These are phyloP conservation scores for Tapera naevia DNA, from an alignment of 2,797 vertebrate genomes.

Conservation along the genomic window DNA sequence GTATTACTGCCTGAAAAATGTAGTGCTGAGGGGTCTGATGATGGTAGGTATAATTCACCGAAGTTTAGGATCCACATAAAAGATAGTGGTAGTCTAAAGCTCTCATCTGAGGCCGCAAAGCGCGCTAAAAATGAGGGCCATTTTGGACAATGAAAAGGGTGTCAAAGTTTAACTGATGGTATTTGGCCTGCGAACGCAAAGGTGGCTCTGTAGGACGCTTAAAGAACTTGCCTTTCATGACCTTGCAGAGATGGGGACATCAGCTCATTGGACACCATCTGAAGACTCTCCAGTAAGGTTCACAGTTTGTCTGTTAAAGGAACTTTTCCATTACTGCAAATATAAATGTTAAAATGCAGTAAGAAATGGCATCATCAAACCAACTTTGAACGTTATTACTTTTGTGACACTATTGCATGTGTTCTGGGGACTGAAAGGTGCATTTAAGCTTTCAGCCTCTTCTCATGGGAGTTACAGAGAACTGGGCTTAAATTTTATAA, in stretches of 20 bases:
- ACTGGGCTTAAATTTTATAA: not conserved
- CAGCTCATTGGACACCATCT: not conserved
- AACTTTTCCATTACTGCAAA: not conserved
- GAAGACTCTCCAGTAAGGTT: not conserved
- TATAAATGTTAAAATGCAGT: not conserved
- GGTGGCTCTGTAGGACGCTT: not conserved
- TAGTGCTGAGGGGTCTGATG: not conserved
- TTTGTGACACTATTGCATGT: not conserved
- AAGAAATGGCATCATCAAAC: not conserved
- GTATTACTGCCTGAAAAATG: not conserved
- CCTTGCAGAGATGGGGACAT: rapidly evolving
- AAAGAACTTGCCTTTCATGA: not conserved
- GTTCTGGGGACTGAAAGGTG: not conserved
- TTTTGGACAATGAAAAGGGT: not conserved
- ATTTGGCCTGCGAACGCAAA: not conserved
- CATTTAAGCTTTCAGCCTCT: not conserved
- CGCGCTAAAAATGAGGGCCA: not conserved
- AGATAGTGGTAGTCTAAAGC: not conserved
- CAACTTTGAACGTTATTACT: not conserved
- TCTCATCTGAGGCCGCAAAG: not conserved
- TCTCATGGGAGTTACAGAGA: not conserved
- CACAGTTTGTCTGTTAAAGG: not conserved
- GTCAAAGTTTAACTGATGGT: not conserved
- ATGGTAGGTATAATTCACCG: not conserved
- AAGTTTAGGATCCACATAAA: not conserved